Evolutionary conservation across 1,140 invertebrate genomes (phyloP), one percentile per base, ranked within the genome.

Genomic region (Venturia canescens): DNA sequence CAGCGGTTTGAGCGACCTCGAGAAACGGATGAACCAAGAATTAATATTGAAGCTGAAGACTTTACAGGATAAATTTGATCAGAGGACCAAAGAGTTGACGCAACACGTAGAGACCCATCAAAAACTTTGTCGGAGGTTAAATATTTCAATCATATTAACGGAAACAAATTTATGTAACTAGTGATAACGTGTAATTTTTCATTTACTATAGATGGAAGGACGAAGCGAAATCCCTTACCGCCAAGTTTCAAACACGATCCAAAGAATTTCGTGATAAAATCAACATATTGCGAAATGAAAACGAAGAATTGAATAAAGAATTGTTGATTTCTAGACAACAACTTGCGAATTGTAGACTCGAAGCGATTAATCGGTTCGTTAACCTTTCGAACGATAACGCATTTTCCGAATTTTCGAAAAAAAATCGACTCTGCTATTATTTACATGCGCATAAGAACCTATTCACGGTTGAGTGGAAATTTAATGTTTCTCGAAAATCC

Each of bases 141-240:
- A 23, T 81, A 69, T 5, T 53, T 53, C n/a, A 21, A 53, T 53
- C 7, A 11, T 1, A 9, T 11, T 44, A 44, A 44, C 11, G 38
- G 38, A 44, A 13, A 44, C 1, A 44, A 6, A 11, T 44, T 0
- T 44, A 44, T 11, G 38, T 34, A n/a, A n/a, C n/a, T n/a, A n/a
- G n/a, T n/a, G n/a, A 34, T 34, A 44, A 44, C 7, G 7, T 44
- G 38, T 44, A 11, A 44, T 44, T 4, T 44, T 4, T 11, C 1
- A 4, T 34, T 4, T 4, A 44, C 13, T 85, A 84, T 83, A 94
- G 94, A 79, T 94, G 93, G 93, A 94, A 93, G 87, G 93, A 94
- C 78, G 94, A 94, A 23, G 94, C 95, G 84, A 90, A 95, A 70
- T 93, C 93, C 57, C 92, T 95, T 81, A 93, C 93, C 7, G 87